phyloP scores from a whole-genome alignment of 2,113 vertebrate genomes.

The Aptenodytes patagonicus region DNA sequence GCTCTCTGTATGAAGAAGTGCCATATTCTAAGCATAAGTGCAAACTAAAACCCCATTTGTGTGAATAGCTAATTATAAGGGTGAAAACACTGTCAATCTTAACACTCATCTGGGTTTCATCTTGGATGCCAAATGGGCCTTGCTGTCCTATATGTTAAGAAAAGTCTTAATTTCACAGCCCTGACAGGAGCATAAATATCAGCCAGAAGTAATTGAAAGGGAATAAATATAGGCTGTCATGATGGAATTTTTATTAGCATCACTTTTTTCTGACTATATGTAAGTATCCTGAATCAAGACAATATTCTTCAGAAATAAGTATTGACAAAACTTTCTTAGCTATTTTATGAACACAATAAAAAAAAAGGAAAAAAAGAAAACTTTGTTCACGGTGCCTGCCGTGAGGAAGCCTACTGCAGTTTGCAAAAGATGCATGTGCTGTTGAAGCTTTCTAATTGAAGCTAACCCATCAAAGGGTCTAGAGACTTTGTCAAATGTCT shows the following conservation, averaged over 20 bases:
- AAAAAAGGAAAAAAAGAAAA: not conserved
- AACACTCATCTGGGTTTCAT: slow-evolving; percentile 50
- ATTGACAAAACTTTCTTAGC: not conserved
- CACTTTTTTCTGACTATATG: not conserved
- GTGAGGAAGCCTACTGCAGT: slow-evolving; percentile 33
- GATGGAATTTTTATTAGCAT: slow-evolving; percentile 24
- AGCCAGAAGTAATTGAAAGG: slow-evolving; percentile 24
- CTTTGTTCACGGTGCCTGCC: slow-evolving; percentile 34
- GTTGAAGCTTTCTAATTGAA: slow-evolving; percentile 51
- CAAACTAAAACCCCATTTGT: slow-evolving; percentile 61
- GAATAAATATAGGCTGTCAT: not conserved
- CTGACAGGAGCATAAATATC: slow-evolving; percentile 46
- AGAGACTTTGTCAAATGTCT: slow-evolving; percentile 57
- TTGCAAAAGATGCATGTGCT: slow-evolving; percentile 19
- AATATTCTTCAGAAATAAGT: slow-evolving; percentile 40
- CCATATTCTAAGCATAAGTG: slow-evolving; percentile 47
- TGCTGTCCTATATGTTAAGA: slow-evolving; percentile 51
- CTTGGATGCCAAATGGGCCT: slow-evolving; percentile 50
- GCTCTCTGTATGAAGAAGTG: slow-evolving; percentile 55
- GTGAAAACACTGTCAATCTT: slow-evolving; percentile 64
- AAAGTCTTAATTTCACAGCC: slow-evolving; percentile 49
- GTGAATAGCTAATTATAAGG: slow-evolving; percentile 63
- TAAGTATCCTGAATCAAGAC: not conserved
- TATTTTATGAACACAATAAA: slow-evolving; percentile 38
- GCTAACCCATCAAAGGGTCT: slow-evolving; percentile 52